A percentile compares a stretch with the other conserved stretches of the same genome.
These are phyloP conservation scores for Colostygia pectinataria DNA, from an alignment of 2,888 invertebrate genomes.

Conservation along the genomic window DNA sequence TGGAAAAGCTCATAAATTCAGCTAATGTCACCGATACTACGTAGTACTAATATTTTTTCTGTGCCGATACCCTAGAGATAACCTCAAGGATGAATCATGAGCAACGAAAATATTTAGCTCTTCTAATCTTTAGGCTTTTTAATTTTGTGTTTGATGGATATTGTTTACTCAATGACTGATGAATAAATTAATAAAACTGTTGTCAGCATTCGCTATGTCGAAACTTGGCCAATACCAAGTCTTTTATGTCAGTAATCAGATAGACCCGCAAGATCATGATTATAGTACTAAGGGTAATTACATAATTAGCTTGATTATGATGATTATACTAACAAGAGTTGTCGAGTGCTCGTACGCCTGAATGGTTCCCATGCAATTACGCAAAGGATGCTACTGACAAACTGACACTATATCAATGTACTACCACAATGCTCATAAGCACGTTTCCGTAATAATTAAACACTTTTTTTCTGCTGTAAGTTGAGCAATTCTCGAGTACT, in stretches of 20 bases:
- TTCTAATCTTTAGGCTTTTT: no score
- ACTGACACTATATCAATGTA: constrained; percentile 5
- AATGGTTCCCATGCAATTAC: constrained; percentile 8
- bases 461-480: constrained; percentile 25
- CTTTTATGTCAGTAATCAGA: no score
- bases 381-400: constrained; percentile 13
- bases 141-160: no score
- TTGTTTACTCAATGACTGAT: not conserved
- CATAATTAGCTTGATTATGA: not conserved
- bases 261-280: no score
- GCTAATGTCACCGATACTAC: constrained; percentile 4
- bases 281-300: no score
- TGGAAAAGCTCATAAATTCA: constrained; percentile 12
- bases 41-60: no score
- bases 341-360: not conserved
- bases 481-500: constrained; percentile 14
- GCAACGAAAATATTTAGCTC: not conserved
- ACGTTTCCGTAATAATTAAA: constrained; percentile 34
- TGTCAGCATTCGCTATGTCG: no score
- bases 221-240: no score
- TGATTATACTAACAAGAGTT: not conserved
- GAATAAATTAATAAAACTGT: no score
- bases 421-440: constrained; percentile 15
- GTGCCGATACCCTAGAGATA: no score
- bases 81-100: not conserved